phyloP scores from a whole-genome alignment of 2,888 invertebrate species.

The Euzophera pinguis region DNA sequence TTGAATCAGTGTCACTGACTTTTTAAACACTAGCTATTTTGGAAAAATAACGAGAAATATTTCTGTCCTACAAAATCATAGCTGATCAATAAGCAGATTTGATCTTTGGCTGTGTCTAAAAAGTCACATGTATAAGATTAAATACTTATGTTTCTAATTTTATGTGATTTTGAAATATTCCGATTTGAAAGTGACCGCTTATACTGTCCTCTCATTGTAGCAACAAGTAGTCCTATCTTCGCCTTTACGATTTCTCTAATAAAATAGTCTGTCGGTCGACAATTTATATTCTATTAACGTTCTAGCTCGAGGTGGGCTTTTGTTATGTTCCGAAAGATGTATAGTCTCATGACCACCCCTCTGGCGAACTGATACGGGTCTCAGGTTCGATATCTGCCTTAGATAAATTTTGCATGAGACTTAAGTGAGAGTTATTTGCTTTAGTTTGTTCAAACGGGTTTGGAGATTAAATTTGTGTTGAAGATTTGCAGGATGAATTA shows the following conservation, averaged over 20 bases:
- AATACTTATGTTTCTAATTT: too few species aligned
- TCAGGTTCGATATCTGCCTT: conserved; percentile 7
- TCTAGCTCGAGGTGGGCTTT: conserved; percentile 25
- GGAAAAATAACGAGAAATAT: too few species aligned
- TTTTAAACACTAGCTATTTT: too few species aligned
- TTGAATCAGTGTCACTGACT: too few species aligned
- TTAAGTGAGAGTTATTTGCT: conserved; percentile 2
- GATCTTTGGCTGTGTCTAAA: too few species aligned
- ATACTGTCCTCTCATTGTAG: not conserved
- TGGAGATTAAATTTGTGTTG: not conserved
- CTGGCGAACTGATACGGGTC: conserved; percentile 6
- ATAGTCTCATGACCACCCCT: conserved; percentile 12
- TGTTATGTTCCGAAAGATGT: conserved; percentile 20
- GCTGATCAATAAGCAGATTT: too few species aligned
- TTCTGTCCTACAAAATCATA: too few species aligned
- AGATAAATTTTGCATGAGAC: not conserved
- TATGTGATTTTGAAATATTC: too few species aligned
- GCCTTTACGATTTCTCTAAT: conserved; percentile 31
- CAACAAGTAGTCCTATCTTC: not conserved
- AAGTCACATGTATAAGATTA: too few species aligned
- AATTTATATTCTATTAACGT: conserved; percentile 43
- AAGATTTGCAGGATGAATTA: too few species aligned
- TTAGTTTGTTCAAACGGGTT: not conserved
- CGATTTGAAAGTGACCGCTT: not conserved
- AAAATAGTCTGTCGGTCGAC: conserved; percentile 37